Evolutionary conservation across 2,888 invertebrate species (phyloP), one percentile per base, ranked within the genome.

Genomic region (Ceratothoa steindachneri): DNA sequence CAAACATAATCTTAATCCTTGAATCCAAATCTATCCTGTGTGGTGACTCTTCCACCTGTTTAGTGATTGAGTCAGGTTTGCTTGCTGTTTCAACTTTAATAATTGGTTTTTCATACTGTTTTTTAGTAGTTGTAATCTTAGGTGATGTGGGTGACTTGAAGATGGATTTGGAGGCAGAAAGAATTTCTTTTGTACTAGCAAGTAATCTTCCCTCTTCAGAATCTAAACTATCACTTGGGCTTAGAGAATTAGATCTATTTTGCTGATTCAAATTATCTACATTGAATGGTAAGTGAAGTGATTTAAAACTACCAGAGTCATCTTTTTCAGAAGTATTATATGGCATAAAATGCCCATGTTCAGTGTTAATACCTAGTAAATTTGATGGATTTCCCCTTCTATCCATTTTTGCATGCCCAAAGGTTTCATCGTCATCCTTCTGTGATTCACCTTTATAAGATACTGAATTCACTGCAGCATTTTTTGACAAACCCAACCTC

Each of bases 171-270:
- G 60, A 60, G 2, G 60, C 60, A 3, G 60, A 60, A 24, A 60
- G 60, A 60, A 60, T 60, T 60, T 60, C 60, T 60, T 60, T 60
- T 22, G 60, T 60, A 60, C 60, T 60, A 60, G 27, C 60, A 1
- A 60, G 9, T 60, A 60, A 24, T 60, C 22, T 60, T 12, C 12
- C n/a, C 24, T 60, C 60, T 60, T 60, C 60, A 60, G 27, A 60
- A 60, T 60, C 60, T 60, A 60, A 60, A 60, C 60, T 60, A 3
- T 60, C 24, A 24, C 24, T 60, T 24, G 60, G 60, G 24, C 60
- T 60, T 12, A 60, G 60, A 12, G 60, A 60, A 60, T 7, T 60
- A 24, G 60, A 60, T 24, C 60, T 60, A 2, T 60, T n/a, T 12
- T 3, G 12, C 12, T 24, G 22, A 60, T 24, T 60, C 12, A 2